A percentile compares a stretch with the other conserved stretches of the same genome.
phyloP scores from a whole-genome alignment of 1,140 invertebrate genomes.

The Teleopsis dalmanni region DNA sequence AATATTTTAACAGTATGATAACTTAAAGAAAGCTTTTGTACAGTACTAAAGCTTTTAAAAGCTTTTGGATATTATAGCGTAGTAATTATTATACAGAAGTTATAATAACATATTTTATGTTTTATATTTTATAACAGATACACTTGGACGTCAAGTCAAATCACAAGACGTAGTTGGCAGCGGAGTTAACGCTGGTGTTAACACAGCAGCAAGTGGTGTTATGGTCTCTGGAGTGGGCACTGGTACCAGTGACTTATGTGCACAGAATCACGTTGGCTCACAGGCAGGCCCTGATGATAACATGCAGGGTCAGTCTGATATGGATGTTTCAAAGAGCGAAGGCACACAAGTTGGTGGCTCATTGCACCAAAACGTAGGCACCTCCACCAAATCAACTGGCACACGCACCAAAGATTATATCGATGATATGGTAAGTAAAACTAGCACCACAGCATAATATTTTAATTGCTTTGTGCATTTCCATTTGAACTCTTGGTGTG shows the following conservation, averaged over 20 bases:
- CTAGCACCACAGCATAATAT: background rate
- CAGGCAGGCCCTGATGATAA: conserved; percentile 41
- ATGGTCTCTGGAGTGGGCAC: conserved; percentile 29
- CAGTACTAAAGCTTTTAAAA: too few relatives aligned
- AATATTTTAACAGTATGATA: too few relatives aligned
- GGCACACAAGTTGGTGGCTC: conserved; percentile 73
- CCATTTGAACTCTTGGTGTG: too few relatives aligned
- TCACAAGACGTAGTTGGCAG: conserved; percentile 58
- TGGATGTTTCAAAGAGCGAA: conserved; percentile 61
- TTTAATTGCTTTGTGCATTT: too few relatives aligned
- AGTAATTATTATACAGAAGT: background rate
- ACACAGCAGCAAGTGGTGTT: conserved; percentile 30
- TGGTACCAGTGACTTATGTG: conserved; percentile 39
- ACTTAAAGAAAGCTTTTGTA: too few relatives aligned
- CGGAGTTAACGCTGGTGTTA: conserved; percentile 55
- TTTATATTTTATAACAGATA: conserved; percentile 20
- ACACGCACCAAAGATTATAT: conserved; percentile 48
- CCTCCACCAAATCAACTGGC: conserved; percentile 51
- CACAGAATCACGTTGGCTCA: conserved; percentile 48
- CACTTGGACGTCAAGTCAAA: conserved; percentile 51
- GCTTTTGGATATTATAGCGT: too few relatives aligned
- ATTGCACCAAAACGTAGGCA: conserved; percentile 45
- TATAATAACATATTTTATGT: background rate
- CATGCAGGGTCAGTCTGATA: conserved; percentile 38
- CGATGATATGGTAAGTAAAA: conserved; percentile 39